Base-by-base conservation (phyloP, 2,888 invertebrate species). In the Melieria picta region DNA sequence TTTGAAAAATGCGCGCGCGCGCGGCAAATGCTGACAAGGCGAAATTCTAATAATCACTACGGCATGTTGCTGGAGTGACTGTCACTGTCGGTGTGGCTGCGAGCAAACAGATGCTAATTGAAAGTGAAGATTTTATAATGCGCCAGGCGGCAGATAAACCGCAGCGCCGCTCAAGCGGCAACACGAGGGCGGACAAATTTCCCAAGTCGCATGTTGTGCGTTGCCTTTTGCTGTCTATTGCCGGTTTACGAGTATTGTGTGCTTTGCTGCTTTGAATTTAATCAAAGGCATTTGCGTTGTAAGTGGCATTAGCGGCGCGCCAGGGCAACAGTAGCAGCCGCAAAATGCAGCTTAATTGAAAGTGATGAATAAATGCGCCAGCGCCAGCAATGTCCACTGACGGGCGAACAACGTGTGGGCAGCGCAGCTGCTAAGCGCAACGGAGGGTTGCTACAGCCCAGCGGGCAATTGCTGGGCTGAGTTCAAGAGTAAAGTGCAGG, bases 341-440 rank as follows among this genome's bases (percentile, higher is more conserved):
- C 56, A 56, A 69, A 30, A 65, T 65, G 46, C n/a, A 65, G 75
- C 80, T 81, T 81, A 81, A 81, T 81, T 81, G 80, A 80, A 81
- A 81, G 81, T 81, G 81, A 79, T 77, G 80, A 74, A 79, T 78
- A 77, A 76, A 79, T 73, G 76, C 30, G 30, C 30, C 30, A 30
- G 30, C 30, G 30, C 2, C 30, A 30, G 30, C 71, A 46, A 70
- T 52, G 47, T 11, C 60, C 52, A 69, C 48, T 70, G 57, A 62
- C 71, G 57, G 57, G 43, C 9, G 13, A 5, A 13, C 11, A 9
- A 5, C 52, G 5, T 13, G 52, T n/a, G 52, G 11, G 13, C 13
- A 52, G 13, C 13, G 52, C 52, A 52, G 5, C 11, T 13, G 1
- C 13, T n/a, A 52, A 1, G 11, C 13, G 52, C 1, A 52, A n/a